These are phyloP conservation scores for Lamellibrachia luymesi DNA, from an alignment of 1,140 invertebrate genomes.

Conservation along the genomic window DNA sequence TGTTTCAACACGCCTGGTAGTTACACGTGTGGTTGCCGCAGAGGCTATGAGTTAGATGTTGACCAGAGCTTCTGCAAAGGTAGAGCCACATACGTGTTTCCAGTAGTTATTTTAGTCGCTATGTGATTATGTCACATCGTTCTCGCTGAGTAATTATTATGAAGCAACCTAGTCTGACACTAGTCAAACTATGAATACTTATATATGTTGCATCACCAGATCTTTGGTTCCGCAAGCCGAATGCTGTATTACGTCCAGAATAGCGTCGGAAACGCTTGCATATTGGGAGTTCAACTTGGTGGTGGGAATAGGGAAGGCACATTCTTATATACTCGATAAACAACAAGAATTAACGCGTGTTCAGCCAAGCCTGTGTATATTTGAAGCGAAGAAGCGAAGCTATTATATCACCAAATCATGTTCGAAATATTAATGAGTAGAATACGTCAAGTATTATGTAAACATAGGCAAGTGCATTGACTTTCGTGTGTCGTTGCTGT, in stretches of 20 bases:
- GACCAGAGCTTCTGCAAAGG: neutral
- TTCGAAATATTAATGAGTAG: neutral
- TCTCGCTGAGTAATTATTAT: no score
- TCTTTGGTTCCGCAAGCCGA: neutral
- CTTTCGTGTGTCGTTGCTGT: no score
- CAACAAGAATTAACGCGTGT: neutral
- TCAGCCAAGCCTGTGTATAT: neutral
- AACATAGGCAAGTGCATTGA: no score
- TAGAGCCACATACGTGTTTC: neutral
- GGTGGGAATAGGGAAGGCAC: neutral
- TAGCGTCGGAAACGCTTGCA: neutral
- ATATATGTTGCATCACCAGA: neutral
- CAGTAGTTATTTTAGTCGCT: neutral
- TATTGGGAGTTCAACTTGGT: neutral
- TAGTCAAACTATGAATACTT: no score
- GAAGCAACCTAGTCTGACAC: no score
- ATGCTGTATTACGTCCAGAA: neutral
- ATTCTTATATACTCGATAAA: neutral
- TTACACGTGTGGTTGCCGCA: constrained; percentile 46
- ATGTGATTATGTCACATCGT: neutral
- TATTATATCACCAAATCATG: neutral
- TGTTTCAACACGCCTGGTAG: constrained; percentile 51
- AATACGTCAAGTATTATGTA: neutral
- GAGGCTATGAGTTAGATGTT: constrained; percentile 40
- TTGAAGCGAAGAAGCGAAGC: neutral